Percentiles rank a stretch among this genome's conserved stretches.
These are phyloP conservation scores for Homarus americanus DNA, from an alignment of 1,140 invertebrate species.

Conservation along the genomic window DNA sequence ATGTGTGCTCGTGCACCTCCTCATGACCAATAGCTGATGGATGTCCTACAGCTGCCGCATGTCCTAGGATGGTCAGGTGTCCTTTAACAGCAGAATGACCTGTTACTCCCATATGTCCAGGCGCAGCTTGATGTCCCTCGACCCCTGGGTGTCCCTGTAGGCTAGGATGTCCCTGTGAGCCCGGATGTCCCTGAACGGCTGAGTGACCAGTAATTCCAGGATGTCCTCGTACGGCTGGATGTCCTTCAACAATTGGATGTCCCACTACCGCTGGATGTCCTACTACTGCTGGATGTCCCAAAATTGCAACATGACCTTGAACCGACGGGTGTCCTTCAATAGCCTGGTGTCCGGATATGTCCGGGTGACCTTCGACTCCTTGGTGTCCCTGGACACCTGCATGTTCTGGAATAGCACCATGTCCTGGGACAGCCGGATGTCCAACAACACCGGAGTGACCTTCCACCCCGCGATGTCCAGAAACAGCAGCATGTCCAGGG, in stretches of 20 bases:
- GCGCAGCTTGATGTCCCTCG: neutral
- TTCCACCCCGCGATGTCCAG: neutral
- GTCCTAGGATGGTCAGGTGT: neutral
- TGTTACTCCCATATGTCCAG: neutral
- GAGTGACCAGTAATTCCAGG: neutral
- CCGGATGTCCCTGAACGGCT: neutral
- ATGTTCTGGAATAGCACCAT: neutral
- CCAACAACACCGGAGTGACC: neutral
- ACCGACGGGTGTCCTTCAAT: neutral
- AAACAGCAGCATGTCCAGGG: too few species aligned
- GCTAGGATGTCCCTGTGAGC: neutral
- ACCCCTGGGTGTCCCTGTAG: neutral
- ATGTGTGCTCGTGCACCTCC: neutral
- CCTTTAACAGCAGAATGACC: neutral
- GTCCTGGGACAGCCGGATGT: neutral
- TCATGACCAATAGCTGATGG: neutral
- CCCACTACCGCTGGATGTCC: neutral
- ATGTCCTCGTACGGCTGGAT: neutral
- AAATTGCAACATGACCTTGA: neutral
- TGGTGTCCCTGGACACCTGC: neutral
- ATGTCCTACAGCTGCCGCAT: neutral
- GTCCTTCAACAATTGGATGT: neutral
- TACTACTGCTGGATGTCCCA: neutral
- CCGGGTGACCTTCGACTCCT: neutral
- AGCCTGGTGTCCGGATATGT: neutral